These are phyloP conservation scores for Rhadina sibilatrix DNA, from an alignment of 2,113 vertebrate species.

Conservation along the genomic window DNA sequence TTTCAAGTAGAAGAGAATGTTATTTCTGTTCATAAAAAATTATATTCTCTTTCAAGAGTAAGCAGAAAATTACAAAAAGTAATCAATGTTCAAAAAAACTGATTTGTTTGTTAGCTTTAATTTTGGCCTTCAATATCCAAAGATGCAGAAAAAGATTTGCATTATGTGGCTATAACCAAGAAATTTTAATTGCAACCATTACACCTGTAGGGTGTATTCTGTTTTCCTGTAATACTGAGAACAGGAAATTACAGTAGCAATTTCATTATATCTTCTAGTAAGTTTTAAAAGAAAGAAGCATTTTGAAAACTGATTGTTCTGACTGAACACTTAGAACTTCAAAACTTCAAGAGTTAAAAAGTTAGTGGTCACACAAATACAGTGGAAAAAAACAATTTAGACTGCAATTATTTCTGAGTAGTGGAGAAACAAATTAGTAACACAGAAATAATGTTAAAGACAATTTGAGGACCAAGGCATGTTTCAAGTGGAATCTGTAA, in stretches of 20 bases:
- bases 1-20: not conserved
- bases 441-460: not conserved
- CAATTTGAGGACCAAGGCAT: not conserved
- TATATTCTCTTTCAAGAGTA: not conserved
- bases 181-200: not conserved
- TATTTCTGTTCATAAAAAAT: not conserved
- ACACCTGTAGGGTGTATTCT: not conserved
- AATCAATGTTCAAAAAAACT: not conserved
- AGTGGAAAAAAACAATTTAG: not conserved
- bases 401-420: not conserved
- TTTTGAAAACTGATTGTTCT: not conserved
- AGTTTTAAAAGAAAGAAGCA: not conserved
- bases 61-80: not conserved
- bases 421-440: not conserved
- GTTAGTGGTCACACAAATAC: not conserved
- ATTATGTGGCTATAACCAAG: not conserved
- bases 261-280: not conserved
- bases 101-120: not conserved
- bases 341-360: not conserved
- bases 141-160: not conserved
- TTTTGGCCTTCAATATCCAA: not conserved
- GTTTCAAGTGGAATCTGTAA: not conserved
- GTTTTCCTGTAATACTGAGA: not conserved
- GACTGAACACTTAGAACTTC: not conserved
- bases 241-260: not conserved